Conservation (phyloP, 1,140 invertebrate genomes). For the Apis dorsata region DNA sequence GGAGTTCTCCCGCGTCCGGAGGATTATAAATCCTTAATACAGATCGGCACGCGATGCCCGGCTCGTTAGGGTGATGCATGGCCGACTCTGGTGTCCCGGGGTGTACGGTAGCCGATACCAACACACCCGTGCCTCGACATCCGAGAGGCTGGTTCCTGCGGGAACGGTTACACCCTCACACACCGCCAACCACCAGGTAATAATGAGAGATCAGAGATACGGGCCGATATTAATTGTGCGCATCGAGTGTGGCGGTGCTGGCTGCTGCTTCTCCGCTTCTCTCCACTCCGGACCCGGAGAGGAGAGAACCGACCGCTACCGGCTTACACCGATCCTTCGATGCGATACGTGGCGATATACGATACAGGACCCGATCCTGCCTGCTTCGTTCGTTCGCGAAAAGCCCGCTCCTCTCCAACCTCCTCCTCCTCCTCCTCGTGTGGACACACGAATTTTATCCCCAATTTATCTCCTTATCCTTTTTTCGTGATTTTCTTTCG, state of each 20-base stretch:
- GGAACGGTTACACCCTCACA: conserved; percentile 69
- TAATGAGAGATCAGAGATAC: conserved; percentile 80
- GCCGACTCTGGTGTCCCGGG: conserved; percentile 77
- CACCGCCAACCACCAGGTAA: conserved; percentile 71
- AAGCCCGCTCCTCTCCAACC: conserved; percentile 18
- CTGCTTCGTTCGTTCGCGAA: conserved; percentile 36
- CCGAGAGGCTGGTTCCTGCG: conserved; percentile 58
- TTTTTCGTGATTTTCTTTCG: too few species aligned
- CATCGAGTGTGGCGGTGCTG: conserved; percentile 73
- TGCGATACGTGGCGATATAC: conserved; percentile 76
- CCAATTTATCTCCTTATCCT: neutral
- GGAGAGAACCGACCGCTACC: conserved; percentile 70
- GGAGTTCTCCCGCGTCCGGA: conserved; percentile 70
- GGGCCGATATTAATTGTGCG: conserved; percentile 79
- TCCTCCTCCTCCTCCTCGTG: neutral
- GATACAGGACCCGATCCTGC: conserved; percentile 68
- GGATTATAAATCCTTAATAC: conserved; percentile 80
- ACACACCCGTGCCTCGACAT: conserved; percentile 47
- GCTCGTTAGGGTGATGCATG: conserved; percentile 80
- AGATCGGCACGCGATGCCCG: conserved; percentile 80
- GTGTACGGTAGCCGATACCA: conserved; percentile 78
- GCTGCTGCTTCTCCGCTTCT: conserved; percentile 43
- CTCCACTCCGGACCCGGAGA: conserved; percentile 34
- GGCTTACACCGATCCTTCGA: conserved; percentile 78
- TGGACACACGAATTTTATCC: neutral